These are phyloP conservation scores for human (Homo sapiens) DNA, from an alignment of 2,113 vertebrate species.

Conservation along the genomic window GRCh38 chr14:30604001-30604500, in stretches of 20 bases:
- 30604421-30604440: constrained; percentile 7
- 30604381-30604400: neutral
- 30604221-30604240: neutral
- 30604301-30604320: neutral
- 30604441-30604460: neutral
- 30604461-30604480: neutral
- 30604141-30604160: constrained; percentile 56
- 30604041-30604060: constrained; percentile 34
- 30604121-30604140: constrained; percentile 52
- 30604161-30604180: constrained; percentile 60
- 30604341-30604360: neutral
- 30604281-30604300: neutral
- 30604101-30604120: constrained; percentile 68
- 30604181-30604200: constrained; percentile 60
- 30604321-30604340: neutral
- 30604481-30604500: neutral
- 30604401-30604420: constrained; percentile 12
- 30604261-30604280: neutral
- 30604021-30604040: constrained; percentile 40
- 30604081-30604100: constrained; percentile 72
- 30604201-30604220: constrained; percentile 60
- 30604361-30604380: neutral
- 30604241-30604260: constrained; percentile 7
- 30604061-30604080: constrained; percentile 54
- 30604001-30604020: neutral